Conservation (phyloP, 2,888 invertebrate species). For the Stenichneumon culpator region DNA sequence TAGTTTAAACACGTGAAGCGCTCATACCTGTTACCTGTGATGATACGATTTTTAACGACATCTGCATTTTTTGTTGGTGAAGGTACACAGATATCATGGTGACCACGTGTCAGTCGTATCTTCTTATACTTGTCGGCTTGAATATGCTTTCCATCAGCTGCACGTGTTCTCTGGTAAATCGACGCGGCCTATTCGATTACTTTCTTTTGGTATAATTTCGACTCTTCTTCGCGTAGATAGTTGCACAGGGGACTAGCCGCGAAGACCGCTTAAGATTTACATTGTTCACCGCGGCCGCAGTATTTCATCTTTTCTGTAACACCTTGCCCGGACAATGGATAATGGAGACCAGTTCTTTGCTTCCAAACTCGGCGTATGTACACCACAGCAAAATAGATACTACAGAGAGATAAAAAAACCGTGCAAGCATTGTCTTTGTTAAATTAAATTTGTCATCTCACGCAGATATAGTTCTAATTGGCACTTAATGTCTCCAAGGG, state of each 20-base stretch:
- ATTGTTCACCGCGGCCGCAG: not conserved
- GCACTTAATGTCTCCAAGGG: slow-evolving; percentile 14
- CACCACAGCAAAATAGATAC: not conserved
- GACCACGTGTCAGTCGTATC: not conserved
- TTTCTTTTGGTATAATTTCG: not conserved
- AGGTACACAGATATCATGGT: not conserved
- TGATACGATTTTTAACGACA: not conserved
- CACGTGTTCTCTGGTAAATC: not conserved
- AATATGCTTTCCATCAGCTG: slow-evolving; percentile 1
- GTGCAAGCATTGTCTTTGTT: not conserved
- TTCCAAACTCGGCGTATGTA: slow-evolving; percentile 28
- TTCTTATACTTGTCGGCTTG: not conserved
- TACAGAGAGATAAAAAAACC: not conserved
- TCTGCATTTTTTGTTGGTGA: not conserved
- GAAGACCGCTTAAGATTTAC: not conserved
- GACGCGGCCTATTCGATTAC: not conserved
- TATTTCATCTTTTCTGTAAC: slow-evolving; percentile 16
- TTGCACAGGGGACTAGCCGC: not conserved
- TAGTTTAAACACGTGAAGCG: not conserved
- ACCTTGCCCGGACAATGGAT: slow-evolving; percentile 17
- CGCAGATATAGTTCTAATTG: not conserved
- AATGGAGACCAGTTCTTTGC: slow-evolving; percentile 19
- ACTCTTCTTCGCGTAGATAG: not conserved
- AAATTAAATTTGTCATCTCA: no score
- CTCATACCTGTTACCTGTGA: not conserved